phyloP scores from a whole-genome alignment of 2,797 vertebrate genomes.

The Scleropages formosus region DNA sequence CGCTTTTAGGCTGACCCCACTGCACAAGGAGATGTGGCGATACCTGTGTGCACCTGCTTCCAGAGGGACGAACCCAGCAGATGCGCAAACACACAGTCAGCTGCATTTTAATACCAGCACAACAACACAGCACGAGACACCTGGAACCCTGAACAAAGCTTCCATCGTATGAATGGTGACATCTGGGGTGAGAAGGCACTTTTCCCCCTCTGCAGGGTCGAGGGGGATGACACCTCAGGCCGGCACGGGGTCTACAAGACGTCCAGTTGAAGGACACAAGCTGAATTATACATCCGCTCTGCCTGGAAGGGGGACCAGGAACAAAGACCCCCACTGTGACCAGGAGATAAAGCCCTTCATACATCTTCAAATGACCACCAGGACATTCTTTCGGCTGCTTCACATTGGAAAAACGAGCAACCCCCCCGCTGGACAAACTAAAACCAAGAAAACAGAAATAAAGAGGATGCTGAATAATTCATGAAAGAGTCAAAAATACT shows the following conservation, averaged over 20 bases:
- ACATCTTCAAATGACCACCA: constrained; percentile 22
- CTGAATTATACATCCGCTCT: constrained; percentile 62
- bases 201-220: constrained; percentile 31
- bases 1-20: no score
- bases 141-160: background rate
- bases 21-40: no score
- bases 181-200: constrained; percentile 29
- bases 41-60: background rate
- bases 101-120: background rate
- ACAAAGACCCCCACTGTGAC: constrained; percentile 75
- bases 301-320: constrained; percentile 47
- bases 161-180: background rate
- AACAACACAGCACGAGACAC: background rate
- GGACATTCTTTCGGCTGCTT: constrained; percentile 10
- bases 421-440: background rate
- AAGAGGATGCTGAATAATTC: constrained; percentile 11
- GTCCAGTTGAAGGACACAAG: constrained; percentile 65
- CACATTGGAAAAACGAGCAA: background rate
- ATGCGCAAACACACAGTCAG: background rate
- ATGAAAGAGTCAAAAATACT: background rate
- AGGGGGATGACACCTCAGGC: constrained; percentile 16
- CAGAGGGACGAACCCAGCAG: background rate
- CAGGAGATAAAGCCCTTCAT: constrained; percentile 57
- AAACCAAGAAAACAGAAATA: constrained; percentile 3
- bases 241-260: constrained; percentile 50